Evolutionary conservation across 2,888 invertebrate species (phyloP), one percentile per base, ranked within the genome.

Genomic region (Caenorhabditis sp.): DNA sequence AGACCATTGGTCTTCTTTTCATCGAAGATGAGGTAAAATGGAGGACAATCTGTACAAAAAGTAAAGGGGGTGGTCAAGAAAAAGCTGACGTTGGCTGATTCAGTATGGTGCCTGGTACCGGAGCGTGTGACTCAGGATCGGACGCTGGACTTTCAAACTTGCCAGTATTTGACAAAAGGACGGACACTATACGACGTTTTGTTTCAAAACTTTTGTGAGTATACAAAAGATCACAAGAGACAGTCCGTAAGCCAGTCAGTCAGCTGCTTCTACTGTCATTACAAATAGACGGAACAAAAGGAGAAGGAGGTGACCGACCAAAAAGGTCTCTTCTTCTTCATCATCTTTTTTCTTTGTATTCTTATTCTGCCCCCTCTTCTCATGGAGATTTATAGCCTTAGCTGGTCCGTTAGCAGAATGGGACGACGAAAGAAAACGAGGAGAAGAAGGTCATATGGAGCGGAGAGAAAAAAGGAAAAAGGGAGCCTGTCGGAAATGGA

Each of bases 201-300:
- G n/a, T n/a, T n/a, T n/a, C n/a, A n/a, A n/a, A n/a, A n/a, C n/a
- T n/a, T 50, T 50, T 32, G 35, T 2, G 39, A 55, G 8, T n/a
- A n/a, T n/a, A n/a, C n/a, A n/a, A n/a, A n/a, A 39, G 37, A 46
- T 22, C 20, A 43, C 43, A 32, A 26, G 6, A n/a, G 24, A 43
- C n/a, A n/a, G n/a, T n/a, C n/a, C n/a, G n/a, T n/a, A n/a, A n/a
- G n/a, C n/a, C n/a, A n/a, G 15, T 37, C 17, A 39, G 22, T 32
- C 43, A 48, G 37, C 48, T 24, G 37, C 11, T n/a, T 35, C 52
- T 20, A 53, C 41, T 30, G n/a, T 37, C 58, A 68, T 68, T 68
- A 68, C 68, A 68, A 68, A 66, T 48, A 66, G 48, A 52, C 68
- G 68, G 68, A 68, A 68, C 68, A 68, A 68, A 45, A 24, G 20